Percentiles rank a stretch among this genome's conserved stretches.
Evolutionary conservation across 2,797 vertebrate species (phyloP).

Genomic region (Rachycentron canadum): DNA sequence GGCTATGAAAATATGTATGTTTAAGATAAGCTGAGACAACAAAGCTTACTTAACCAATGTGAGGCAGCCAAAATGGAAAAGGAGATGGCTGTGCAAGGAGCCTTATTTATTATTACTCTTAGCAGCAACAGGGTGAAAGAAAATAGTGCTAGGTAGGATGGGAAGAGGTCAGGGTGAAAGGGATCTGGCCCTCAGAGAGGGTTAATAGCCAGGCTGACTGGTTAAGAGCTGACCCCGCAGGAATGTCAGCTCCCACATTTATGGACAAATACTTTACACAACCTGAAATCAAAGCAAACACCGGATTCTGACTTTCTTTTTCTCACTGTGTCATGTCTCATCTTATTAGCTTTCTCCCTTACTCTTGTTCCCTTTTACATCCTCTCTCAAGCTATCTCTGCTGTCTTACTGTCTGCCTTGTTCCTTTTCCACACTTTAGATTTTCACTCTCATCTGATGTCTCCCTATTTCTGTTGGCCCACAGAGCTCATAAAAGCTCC

Average conservation of each 20-base stretch:
- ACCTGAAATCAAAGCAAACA: slow-evolving; percentile 67
- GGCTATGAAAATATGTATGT: slow-evolving; percentile 78
- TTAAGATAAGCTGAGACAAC: slow-evolving; percentile 79
- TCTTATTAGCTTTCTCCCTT: slow-evolving; percentile 40
- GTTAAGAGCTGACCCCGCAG: slow-evolving; percentile 69
- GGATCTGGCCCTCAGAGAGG: slow-evolving; percentile 73
- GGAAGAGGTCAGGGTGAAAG: slow-evolving; percentile 72
- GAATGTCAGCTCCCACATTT: slow-evolving; percentile 72
- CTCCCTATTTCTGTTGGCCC: slow-evolving; percentile 64
- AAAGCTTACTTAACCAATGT: slow-evolving; percentile 75
- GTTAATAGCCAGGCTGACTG: slow-evolving; percentile 73
- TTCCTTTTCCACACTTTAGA: slow-evolving; percentile 39
- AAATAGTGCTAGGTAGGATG: slow-evolving; percentile 71
- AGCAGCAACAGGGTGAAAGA: slow-evolving; percentile 75
- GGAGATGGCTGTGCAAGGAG: slow-evolving; percentile 67
- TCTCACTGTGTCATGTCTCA: slow-evolving; percentile 60
- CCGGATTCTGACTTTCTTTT: slow-evolving; percentile 29
- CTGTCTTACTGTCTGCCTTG: slow-evolving; percentile 35
- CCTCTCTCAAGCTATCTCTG: slow-evolving; percentile 47
- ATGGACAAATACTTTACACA: slow-evolving; percentile 62
- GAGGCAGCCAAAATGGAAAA: slow-evolving; percentile 73
- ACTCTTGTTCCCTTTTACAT: slow-evolving; percentile 30
- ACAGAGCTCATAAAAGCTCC: slow-evolving; percentile 51
- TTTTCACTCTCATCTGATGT: slow-evolving; percentile 54
- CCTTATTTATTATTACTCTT: slow-evolving; percentile 81